Percentiles rank a stretch among this genome's conserved stretches.
phyloP scores from a whole-genome alignment of 1,140 invertebrate genomes.

The Ips typographus region DNA sequence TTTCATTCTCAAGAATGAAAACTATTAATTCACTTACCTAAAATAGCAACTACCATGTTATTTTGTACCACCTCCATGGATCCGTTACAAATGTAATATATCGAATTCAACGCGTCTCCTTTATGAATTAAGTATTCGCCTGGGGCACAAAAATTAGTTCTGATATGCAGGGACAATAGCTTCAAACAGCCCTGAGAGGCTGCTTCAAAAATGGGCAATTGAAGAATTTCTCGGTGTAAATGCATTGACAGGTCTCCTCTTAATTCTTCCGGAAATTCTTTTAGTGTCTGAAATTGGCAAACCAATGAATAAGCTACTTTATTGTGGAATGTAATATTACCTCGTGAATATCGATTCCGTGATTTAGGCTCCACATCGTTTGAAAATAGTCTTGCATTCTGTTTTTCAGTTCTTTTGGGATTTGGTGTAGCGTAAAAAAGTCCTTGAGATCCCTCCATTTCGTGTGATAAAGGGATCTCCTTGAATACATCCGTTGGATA shows the following conservation, averaged over 20 bases:
- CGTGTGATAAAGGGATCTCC: constrained; percentile 93
- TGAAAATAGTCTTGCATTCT: constrained; percentile 99
- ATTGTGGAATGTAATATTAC: constrained; percentile 59
- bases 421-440: constrained; percentile 93
- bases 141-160: constrained; percentile 92
- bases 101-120: constrained; percentile 93
- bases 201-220: constrained; percentile 90
- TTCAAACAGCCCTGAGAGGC: constrained; percentile 89
- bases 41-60: constrained; percentile 96
- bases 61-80: constrained; percentile 99
- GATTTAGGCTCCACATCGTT: constrained; percentile 97
- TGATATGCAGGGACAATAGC: constrained; percentile 84
- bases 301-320: background rate
- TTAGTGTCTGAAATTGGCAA: constrained; percentile 74
- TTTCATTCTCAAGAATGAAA: background rate
- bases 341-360: constrained; percentile 98
- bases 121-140: constrained; percentile 96
- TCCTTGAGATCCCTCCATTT: constrained; percentile 97
- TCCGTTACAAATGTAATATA: constrained; percentile 96
- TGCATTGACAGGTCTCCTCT: constrained; percentile 94
- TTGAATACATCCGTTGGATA: constrained; percentile 97
- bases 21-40: constrained; percentile 67
- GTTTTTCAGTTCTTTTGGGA: constrained; percentile 93
- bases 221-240: constrained; percentile 90
- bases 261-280: constrained; percentile 95